Evolutionary conservation across 2,113 vertebrate species (phyloP).

Genomic region (Glareola pratincola): DNA sequence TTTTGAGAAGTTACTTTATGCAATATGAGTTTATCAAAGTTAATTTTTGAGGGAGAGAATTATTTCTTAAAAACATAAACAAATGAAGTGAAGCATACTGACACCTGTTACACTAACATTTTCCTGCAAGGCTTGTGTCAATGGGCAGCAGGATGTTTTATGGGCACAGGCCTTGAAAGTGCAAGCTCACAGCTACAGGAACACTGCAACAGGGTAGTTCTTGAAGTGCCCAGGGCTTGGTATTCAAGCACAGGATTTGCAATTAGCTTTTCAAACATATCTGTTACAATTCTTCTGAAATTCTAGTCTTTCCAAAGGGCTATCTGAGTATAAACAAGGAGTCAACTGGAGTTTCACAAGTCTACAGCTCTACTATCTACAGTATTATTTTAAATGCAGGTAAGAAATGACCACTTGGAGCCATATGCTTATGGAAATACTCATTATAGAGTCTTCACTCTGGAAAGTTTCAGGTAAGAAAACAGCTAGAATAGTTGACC

Average conservation of each 20-base stretch:
- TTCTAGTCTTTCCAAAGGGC: not conserved
- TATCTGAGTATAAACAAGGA: not conserved
- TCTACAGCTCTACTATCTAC: not conserved
- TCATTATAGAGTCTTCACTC: rapidly evolving
- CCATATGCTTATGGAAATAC: rapidly evolving
- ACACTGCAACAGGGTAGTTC: not conserved
- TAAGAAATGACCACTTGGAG: not conserved
- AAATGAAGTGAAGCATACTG: not conserved
- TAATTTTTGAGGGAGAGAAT: rapidly evolving
- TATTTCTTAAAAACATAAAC: not conserved
- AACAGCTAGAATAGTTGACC: not conserved
- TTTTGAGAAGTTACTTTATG: not conserved
- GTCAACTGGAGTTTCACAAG: not conserved
- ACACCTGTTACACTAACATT: not conserved
- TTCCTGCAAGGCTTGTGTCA: not conserved
- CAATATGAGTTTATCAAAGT: not conserved
- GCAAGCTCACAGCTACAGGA: not conserved
- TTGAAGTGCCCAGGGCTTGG: not conserved
- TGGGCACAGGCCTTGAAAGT: not conserved
- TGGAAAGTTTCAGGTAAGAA: no score
- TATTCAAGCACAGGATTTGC: not conserved
- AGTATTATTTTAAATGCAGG: not conserved
- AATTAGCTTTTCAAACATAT: not conserved
- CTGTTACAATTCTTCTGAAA: not conserved
- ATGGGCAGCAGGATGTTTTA: rapidly evolving